These are phyloP conservation scores for Drosophila sturtevanti DNA, from an alignment of 1,140 invertebrate genomes.

Conservation along the genomic window DNA sequence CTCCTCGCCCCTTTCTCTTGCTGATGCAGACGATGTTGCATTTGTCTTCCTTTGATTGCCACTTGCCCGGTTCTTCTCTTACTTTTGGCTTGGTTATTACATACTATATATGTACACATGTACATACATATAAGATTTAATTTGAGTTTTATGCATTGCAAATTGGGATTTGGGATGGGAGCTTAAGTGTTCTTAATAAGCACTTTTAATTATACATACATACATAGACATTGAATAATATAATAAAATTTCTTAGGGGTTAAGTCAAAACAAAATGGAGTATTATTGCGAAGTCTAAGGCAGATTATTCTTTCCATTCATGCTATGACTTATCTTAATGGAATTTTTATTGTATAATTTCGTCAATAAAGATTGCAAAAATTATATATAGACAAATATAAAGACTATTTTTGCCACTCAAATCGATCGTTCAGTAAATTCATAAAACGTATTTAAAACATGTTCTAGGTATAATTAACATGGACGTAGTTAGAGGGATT, in stretches of 20 bases:
- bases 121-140: conserved; percentile 27
- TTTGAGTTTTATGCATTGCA: conserved; percentile 55
- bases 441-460: conserved; percentile 45
- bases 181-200: conserved; percentile 2
- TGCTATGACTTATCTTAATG: neutral
- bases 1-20: conserved; percentile 19
- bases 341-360: neutral
- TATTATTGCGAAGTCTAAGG: neutral
- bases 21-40: conserved; percentile 21
- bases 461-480: conserved; percentile 18
- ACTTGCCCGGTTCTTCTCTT: conserved; percentile 9
- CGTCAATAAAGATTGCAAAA: neutral
- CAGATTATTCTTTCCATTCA: neutral
- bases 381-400: neutral
- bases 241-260: neutral
- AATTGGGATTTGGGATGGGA: conserved; percentile 27
- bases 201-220: neutral
- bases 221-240: neutral
- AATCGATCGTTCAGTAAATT: neutral
- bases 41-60: conserved; percentile 7
- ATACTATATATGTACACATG: too few species aligned
- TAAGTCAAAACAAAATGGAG: neutral
- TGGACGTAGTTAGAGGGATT: neutral
- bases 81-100: too few species aligned
- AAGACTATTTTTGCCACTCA: neutral